Evolutionary conservation across 2,888 invertebrate genomes (phyloP), one percentile per base, ranked within the genome.

Genomic region (Mythimna pallens): DNA sequence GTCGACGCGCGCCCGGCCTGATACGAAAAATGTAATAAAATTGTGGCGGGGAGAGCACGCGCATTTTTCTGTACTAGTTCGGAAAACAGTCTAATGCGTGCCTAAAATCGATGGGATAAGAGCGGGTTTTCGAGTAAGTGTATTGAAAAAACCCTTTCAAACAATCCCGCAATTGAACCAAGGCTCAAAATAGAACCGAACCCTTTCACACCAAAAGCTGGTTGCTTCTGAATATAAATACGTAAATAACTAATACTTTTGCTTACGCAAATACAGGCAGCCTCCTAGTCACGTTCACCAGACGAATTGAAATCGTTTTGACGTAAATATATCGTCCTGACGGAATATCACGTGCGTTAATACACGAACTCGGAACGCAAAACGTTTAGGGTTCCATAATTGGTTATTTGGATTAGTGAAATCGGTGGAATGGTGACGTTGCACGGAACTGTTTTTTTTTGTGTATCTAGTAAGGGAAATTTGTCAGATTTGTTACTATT

Each of bases 231-330:
- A 63, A 64, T 70, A 62, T 65, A 70, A 80, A 47, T n/a, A 8
- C 20, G 20, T 62, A 81, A 80, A 86, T 81, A 75, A 61, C 17
- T 66, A 40, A 40, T 78, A 82, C 81, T 83, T 83, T 70, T 20
- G 20, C 22, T 14, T 14, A 57, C 62, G 73, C 70, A 80, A 80
- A 83, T 78, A 81, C 70, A 22, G 34, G n/a, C 30, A 22, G 47
- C 55, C 59, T 22, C 52, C 43, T 58, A 59, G 73, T 68, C 80
- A 86, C 78, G 77, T 82, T 67, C 69, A 10, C 43, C 47, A 74
- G 73, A 77, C 70, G 75, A 76, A 85, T 86, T 67, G 84, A 77
- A 80, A 73, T 72, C 70, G 78, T 68, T 67, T 61, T 55, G 70
- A 79, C 71, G 73, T 62, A 66, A 73, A 86, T 63, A 84, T 84